These are phyloP conservation scores for Tapirus terrestris DNA, from an alignment of 2,113 vertebrate genomes.

Conservation along the genomic window DNA sequence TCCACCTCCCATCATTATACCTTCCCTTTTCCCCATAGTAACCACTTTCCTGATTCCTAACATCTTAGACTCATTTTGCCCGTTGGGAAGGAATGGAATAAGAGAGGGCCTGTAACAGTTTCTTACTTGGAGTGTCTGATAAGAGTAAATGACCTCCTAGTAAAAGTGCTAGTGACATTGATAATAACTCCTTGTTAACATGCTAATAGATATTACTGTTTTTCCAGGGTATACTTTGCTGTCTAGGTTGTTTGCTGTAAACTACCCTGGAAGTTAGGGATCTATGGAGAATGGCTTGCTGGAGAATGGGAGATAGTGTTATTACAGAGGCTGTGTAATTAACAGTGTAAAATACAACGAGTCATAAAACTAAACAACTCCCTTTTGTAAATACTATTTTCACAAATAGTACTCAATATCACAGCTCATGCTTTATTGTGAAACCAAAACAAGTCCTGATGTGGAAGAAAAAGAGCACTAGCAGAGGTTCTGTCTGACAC, in stretches of 20 bases:
- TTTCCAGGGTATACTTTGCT: neutral
- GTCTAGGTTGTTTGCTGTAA: neutral
- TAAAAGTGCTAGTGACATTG: neutral
- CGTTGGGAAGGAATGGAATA: neutral
- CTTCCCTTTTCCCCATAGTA: neutral
- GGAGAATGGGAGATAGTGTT: neutral
- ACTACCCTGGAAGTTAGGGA: neutral
- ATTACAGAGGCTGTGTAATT: neutral
- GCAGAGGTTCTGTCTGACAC: neutral
- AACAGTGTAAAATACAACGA: neutral
- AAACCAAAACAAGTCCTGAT: neutral
- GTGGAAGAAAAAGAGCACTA: neutral
- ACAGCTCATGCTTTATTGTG: neutral
- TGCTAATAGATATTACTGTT: neutral
- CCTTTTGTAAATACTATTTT: neutral
- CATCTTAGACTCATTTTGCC: neutral
- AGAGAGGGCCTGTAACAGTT: neutral
- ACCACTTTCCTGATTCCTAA: neutral
- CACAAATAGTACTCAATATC: neutral
- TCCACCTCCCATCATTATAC: neutral
- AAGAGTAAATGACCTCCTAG: neutral
- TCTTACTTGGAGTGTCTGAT: neutral
- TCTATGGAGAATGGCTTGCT: neutral
- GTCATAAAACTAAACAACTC: neutral
- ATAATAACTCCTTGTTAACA: neutral